Evolutionary conservation across 2,888 invertebrate genomes (phyloP).

Genomic region (Subacronicta megacephala): DNA sequence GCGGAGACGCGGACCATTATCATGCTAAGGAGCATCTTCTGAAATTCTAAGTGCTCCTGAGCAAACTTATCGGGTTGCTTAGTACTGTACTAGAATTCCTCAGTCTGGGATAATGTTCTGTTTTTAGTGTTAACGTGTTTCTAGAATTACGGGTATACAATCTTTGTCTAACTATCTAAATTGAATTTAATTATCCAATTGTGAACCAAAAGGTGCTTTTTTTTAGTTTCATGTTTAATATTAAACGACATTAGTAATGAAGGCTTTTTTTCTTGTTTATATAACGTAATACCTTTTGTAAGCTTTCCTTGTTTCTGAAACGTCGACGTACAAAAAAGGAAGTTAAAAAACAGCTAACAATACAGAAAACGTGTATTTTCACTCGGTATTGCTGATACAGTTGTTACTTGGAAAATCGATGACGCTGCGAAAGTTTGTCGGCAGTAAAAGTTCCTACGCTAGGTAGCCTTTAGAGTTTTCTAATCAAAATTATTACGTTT

Average conservation of each 20-base stretch:
- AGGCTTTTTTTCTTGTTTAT: no score
- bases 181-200: no score
- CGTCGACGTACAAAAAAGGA: no score
- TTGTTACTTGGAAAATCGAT: conserved; percentile 36
- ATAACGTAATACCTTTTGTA: no score
- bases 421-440: conserved; percentile 35
- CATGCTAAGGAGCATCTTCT: conserved; percentile 27
- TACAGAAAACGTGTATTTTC: conserved; percentile 5
- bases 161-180: not conserved
- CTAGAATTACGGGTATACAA: not conserved
- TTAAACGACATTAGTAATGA: no score
- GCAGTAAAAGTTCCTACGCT: conserved; percentile 46
- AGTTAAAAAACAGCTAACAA: no score
- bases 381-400: conserved; percentile 14
- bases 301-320: no score
- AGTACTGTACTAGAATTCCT: conserved; percentile 26
- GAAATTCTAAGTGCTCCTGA: conserved; percentile 45
- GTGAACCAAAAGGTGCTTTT: no score
- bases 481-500: conserved; percentile 55
- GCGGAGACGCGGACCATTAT: conserved; percentile 30
- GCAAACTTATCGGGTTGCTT: conserved; percentile 37
- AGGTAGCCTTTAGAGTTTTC: conserved; percentile 42
- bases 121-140: conserved; percentile 8
- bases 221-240: no score
- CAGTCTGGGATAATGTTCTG: conserved; percentile 3